Percentiles rank a stretch among this genome's conserved stretches.
These are phyloP conservation scores for Apamea monoglypha DNA, from an alignment of 2,888 invertebrate species.

Conservation along the genomic window DNA sequence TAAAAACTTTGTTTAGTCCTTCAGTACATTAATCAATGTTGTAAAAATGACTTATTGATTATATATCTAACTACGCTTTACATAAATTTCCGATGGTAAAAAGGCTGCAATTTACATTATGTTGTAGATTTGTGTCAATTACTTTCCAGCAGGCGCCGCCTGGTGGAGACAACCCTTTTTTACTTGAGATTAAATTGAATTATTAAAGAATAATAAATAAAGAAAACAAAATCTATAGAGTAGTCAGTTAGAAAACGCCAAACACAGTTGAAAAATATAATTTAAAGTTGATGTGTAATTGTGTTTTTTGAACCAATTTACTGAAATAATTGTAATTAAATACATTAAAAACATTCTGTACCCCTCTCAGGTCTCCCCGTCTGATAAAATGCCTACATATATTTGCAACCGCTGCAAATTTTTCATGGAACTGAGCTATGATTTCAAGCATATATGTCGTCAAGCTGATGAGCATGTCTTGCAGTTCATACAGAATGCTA, in stretches of 20 bases:
- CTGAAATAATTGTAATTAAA: background rate
- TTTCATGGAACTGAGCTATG: slow-evolving; percentile 93
- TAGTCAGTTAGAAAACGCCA: background rate
- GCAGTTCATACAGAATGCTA: slow-evolving; percentile 92
- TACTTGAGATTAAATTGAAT: background rate
- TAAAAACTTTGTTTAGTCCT: slow-evolving; percentile 30
- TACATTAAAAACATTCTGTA: background rate
- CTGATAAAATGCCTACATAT: slow-evolving; percentile 93
- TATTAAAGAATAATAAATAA: background rate
- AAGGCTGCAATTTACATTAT: background rate
- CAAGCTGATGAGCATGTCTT: slow-evolving; percentile 93
- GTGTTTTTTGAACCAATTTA: background rate
- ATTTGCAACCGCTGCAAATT: slow-evolving; percentile 93
- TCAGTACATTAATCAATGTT: background rate
- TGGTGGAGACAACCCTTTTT: slow-evolving; percentile 47
- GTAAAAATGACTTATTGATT: background rate
- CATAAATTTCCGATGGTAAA: background rate
- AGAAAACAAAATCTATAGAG: background rate
- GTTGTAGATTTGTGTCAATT: slow-evolving; percentile 33
- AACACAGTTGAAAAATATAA: background rate
- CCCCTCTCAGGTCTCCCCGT: slow-evolving; percentile 88
- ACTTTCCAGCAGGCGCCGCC: slow-evolving; percentile 65
- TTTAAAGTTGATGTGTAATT: background rate
- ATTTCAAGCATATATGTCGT: slow-evolving; percentile 94
- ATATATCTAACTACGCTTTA: background rate